These are phyloP conservation scores for Clunio marinus DNA, from an alignment of 2,888 invertebrate genomes.

Conservation along the genomic window DNA sequence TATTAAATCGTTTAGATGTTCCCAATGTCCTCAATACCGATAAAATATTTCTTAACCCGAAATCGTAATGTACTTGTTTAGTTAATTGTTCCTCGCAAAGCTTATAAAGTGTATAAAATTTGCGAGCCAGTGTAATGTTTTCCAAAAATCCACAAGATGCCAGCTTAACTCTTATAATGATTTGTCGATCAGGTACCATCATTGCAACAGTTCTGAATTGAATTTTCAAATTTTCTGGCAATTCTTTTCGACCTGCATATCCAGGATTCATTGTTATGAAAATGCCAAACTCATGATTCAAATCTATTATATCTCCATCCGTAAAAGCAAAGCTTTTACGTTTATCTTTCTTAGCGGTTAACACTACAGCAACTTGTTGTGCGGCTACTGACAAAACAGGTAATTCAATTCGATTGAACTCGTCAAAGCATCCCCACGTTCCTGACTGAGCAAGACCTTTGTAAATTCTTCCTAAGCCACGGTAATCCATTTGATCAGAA, in stretches of 20 bases:
- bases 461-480: slow-evolving; percentile 90
- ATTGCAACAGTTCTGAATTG: slow-evolving; percentile 97
- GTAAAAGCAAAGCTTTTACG: slow-evolving; percentile 88
- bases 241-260: slow-evolving; percentile 91
- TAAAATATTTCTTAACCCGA: slow-evolving; percentile 90
- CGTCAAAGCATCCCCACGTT: slow-evolving; percentile 95
- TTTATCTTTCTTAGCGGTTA: slow-evolving; percentile 89
- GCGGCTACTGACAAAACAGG: slow-evolving; percentile 94
- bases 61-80: slow-evolving; percentile 97
- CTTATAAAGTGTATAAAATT: slow-evolving; percentile 95
- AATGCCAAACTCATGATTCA: slow-evolving; percentile 95
- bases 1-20: slow-evolving; percentile 84
- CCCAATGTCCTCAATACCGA: slow-evolving; percentile 91
- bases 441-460: slow-evolving; percentile 95
- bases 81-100: slow-evolving; percentile 95
- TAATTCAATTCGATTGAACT: slow-evolving; percentile 91
- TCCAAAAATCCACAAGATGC: slow-evolving; percentile 95
- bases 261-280: slow-evolving; percentile 70
- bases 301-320: slow-evolving; percentile 86
- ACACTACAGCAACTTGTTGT: slow-evolving; percentile 91
- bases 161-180: slow-evolving; percentile 92
- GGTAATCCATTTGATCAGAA: slow-evolving; percentile 97
- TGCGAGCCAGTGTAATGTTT: slow-evolving; percentile 89
- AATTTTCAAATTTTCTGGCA: slow-evolving; percentile 95
- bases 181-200: slow-evolving; percentile 98